Percentiles rank a stretch among this genome's conserved stretches.
Conservation (phyloP, 2,888 invertebrate species). For the Mayetiola destructor region DNA sequence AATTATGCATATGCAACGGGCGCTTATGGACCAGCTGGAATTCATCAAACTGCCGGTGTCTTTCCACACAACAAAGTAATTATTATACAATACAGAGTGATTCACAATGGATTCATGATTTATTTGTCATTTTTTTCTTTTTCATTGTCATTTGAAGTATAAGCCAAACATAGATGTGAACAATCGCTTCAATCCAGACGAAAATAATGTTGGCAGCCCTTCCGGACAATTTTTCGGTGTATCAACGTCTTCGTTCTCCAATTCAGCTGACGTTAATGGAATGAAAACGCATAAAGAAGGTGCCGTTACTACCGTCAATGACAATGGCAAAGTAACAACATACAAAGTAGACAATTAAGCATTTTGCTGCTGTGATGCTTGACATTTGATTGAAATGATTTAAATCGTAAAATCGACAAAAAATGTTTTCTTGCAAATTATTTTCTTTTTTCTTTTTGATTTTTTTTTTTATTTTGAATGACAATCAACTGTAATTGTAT, state of each 20-base stretch:
- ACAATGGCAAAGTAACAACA: constrained; percentile 55
- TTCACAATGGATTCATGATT: not conserved
- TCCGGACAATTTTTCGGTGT: constrained; percentile 38
- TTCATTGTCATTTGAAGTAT: constrained; percentile 30
- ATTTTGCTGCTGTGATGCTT: too few relatives aligned
- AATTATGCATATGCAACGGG: constrained; percentile 41
- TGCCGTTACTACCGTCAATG: constrained; percentile 51
- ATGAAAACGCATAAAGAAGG: constrained; percentile 39
- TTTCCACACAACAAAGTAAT: constrained; percentile 47
- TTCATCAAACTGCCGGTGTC: constrained; percentile 43
- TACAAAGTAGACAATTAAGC: constrained; percentile 32
- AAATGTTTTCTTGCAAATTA: not conserved
- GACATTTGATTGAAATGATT: too few relatives aligned
- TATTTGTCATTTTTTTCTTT: not conserved
- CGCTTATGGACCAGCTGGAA: constrained; percentile 39
- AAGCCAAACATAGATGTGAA: constrained; percentile 39
- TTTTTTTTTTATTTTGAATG: too few relatives aligned
- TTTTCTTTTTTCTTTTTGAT: not conserved
- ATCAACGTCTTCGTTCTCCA: constrained; percentile 48
- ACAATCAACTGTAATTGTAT: too few relatives aligned
- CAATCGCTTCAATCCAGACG: constrained; percentile 28
- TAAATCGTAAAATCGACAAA: not conserved
- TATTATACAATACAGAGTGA: constrained; percentile 1
- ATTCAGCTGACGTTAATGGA: constrained; percentile 45
- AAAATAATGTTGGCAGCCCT: constrained; percentile 23